phyloP scores from a whole-genome alignment of 2,888 invertebrate species.

The Neoaliturus tenellus region DNA sequence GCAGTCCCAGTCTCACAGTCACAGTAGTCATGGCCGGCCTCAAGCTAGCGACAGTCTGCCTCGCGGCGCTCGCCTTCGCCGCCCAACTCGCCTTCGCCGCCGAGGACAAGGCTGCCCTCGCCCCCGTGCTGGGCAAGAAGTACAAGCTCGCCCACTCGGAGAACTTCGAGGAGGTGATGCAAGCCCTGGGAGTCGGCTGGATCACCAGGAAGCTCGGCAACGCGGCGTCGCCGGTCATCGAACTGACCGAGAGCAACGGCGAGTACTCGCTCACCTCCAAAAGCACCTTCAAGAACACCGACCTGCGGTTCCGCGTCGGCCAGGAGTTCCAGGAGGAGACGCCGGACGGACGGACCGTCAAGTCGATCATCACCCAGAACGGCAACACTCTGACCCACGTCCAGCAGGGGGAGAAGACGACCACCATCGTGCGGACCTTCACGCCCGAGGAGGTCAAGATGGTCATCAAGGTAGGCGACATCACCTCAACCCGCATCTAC shows the following conservation, averaged over 20 bases:
- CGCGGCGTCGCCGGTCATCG: slow-evolving; percentile 87
- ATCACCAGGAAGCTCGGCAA: slow-evolving; percentile 92
- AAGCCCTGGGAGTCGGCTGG: slow-evolving; percentile 89
- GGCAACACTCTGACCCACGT: slow-evolving; percentile 88
- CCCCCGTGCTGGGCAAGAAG: slow-evolving; percentile 75
- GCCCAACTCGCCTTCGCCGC: not conserved
- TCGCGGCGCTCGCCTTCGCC: not conserved
- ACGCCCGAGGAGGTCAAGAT: slow-evolving; percentile 84
- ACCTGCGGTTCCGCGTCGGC: slow-evolving; percentile 88
- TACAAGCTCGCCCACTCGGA: slow-evolving; percentile 89
- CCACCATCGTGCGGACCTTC: slow-evolving; percentile 85
- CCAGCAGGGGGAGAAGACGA: slow-evolving; percentile 86
- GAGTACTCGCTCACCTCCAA: slow-evolving; percentile 85
- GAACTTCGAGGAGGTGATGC: slow-evolving; percentile 95
- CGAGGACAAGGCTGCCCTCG: slow-evolving; percentile 25
- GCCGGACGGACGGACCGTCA: slow-evolving; percentile 91
- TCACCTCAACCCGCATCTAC: slow-evolving; percentile 85
- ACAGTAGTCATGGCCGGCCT: not conserved
- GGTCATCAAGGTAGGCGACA: slow-evolving; percentile 83
- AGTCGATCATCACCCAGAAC: slow-evolving; percentile 83
- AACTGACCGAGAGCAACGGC: slow-evolving; percentile 85
- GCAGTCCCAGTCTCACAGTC: too few relatives aligned
- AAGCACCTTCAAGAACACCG: slow-evolving; percentile 93
- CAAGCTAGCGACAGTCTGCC: not conserved
- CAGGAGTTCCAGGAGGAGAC: slow-evolving; percentile 95